Base-by-base conservation (phyloP, 1,140 invertebrate genomes). In the Andrena cerasifolii region DNA sequence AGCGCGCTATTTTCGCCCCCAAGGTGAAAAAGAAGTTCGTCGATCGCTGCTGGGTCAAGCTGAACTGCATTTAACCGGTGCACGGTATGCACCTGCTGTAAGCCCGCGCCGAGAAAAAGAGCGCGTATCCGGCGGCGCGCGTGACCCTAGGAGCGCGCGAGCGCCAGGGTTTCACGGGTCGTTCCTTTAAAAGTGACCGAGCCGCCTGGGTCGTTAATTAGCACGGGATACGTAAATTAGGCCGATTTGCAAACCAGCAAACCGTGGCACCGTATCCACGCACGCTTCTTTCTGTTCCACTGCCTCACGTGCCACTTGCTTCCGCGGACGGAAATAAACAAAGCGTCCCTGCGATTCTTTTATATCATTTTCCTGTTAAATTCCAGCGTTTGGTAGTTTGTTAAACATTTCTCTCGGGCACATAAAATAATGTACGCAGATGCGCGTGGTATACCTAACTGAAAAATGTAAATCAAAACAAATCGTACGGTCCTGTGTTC, bases 21-120 rank as follows among this genome's bases (percentile, higher is more conserved):
- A 67, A 75, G 78, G 61, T 58, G 47, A 66, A 45, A 49, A 71
- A 71, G 54, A 61, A 76, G 65, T 76, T 68, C 62, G 43, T 45
- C 63, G 63, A 56, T 53, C 54, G 56, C 26, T 51, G 58, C 14
- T 31, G 70, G 43, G 58, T 61, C 70, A 61, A 58, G 53, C 40
- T 58, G 73, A 70, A 61, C 53, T 49, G 54, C 66, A 28, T 49
- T 40, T 49, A 70, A 61, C 66, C 66, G 16, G 5, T 33, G 43
- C 33, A 6, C 18, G 28, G 36, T 40, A 21, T 47, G 62, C 61
- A 45, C 54, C 74, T 67, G 62, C 63, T 45, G 33, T 43, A 49
- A n/a, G 16, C 47, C 2, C 40, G n/a, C n/a, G n/a, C 40, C 24
- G 62, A 51, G 43, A 58, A 36, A 26, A 24, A 8, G 28, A 56